Evolutionary conservation across 2,797 vertebrate species (phyloP).

Genomic region (Parauchenoglanis ngamensis): DNA sequence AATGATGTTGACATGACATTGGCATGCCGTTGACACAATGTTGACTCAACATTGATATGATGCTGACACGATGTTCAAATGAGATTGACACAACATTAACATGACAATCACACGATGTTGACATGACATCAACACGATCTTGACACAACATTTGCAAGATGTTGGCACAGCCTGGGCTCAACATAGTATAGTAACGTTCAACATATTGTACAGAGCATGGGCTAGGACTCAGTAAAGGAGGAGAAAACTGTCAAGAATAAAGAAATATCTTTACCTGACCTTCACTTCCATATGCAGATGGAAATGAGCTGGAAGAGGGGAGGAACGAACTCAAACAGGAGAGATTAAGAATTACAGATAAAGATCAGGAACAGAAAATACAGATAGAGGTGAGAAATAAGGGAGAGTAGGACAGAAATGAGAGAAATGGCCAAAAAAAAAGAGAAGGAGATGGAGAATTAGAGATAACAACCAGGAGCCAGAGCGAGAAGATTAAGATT

Average conservation of each 20-base stretch:
- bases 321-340: slow-evolving; percentile 11
- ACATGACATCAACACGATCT: not conserved
- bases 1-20: not conserved
- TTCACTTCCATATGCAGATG: slow-evolving; percentile 20
- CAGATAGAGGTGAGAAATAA: slow-evolving; percentile 21
- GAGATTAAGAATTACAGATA: slow-evolving; percentile 28
- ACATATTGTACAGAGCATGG: not conserved
- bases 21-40: not conserved
- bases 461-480: slow-evolving; percentile 33
- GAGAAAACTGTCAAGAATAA: slow-evolving; percentile 8
- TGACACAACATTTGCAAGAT: not conserved
- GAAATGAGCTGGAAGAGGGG: not conserved
- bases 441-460: slow-evolving; percentile 24
- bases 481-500: slow-evolving; percentile 29
- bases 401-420: slow-evolving; percentile 16
- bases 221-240: not conserved
- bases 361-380: slow-evolving; percentile 17
- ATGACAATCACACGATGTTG: not conserved
- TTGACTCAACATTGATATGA: not conserved
- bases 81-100: not conserved
- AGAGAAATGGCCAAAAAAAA: slow-evolving; percentile 20
- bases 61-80: not conserved
- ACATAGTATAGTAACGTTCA: not conserved
- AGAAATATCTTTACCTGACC: slow-evolving; percentile 18
- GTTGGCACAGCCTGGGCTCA: too few relatives aligned